Conservation (phyloP, 2,113 vertebrate genomes). For the Pleuronectes platessa region DNA sequence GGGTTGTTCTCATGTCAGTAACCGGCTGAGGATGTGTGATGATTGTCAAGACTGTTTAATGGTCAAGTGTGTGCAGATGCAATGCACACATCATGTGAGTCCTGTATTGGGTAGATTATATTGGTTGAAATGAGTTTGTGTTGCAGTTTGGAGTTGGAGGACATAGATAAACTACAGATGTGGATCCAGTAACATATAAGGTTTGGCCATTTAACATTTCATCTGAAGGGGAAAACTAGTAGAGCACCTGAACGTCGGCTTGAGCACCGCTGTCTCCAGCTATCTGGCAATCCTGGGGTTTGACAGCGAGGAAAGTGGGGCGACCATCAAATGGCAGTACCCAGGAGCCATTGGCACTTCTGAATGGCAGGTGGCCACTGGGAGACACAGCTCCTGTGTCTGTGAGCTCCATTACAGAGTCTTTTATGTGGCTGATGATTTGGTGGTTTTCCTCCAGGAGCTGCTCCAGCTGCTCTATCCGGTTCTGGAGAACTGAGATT, state of each 20-base stretch:
- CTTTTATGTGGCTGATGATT: conserved; percentile 99
- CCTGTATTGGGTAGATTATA: not conserved
- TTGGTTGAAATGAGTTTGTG: not conserved
- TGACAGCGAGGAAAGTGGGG: conserved; percentile 90
- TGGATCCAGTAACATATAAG: not conserved
- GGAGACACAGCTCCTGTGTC: conserved; percentile 88
- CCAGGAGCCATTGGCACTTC: conserved; percentile 90
- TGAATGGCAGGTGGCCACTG: conserved; percentile 86
- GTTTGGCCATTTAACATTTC: not conserved
- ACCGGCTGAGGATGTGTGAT: not conserved
- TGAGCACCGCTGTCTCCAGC: conserved; percentile 81
- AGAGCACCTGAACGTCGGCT: conserved; percentile 89
- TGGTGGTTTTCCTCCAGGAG: conserved; percentile 98
- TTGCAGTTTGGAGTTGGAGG: not conserved
- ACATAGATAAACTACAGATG: not conserved
- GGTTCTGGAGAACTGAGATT: conserved; percentile 97
- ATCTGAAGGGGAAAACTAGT: not conserved
- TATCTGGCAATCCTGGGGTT: conserved; percentile 93
- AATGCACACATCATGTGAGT: not conserved
- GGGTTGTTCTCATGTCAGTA: not conserved
- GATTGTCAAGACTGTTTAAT: not conserved
- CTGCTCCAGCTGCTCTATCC: conserved; percentile 98
- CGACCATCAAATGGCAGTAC: conserved; percentile 88
- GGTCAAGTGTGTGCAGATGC: not conserved
- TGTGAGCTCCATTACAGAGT: conserved; percentile 97